Percentiles rank a stretch among this genome's conserved stretches.
These are phyloP conservation scores for Hippocampus zosterae DNA, from an alignment of 2,113 vertebrate genomes.

Conservation along the genomic window DNA sequence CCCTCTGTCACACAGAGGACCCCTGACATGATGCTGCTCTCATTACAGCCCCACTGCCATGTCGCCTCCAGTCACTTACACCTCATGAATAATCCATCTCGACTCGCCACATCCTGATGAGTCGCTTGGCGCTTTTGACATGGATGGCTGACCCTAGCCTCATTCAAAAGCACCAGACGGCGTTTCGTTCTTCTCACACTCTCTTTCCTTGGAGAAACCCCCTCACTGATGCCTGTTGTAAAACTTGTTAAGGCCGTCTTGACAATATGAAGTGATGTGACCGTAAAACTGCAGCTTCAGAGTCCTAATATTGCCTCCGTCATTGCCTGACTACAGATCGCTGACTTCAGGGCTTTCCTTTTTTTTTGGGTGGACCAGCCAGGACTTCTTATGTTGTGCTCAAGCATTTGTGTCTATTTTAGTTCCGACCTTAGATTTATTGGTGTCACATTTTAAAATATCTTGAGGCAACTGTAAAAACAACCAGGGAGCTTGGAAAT, in stretches of 20 bases:
- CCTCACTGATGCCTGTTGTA: conserved; percentile 2
- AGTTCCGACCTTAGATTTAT: background rate
- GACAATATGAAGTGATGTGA: background rate
- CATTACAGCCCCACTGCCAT: conserved; percentile 16
- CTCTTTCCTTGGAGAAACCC: conserved; percentile 7
- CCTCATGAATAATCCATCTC: conserved; percentile 38
- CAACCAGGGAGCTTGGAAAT: background rate
- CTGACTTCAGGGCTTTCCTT: background rate
- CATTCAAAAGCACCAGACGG: conserved; percentile 13
- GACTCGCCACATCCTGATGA: conserved; percentile 28
- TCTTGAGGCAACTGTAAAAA: background rate
- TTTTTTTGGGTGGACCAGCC: background rate
- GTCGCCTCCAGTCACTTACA: conserved; percentile 19
- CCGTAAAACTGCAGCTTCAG: background rate
- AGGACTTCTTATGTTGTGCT: background rate
- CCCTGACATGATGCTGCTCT: conserved; percentile 24
- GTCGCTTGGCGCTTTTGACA: conserved; percentile 25
- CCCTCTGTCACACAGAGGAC: conserved; percentile 20
- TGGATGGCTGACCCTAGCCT: conserved; percentile 30
- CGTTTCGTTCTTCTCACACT: background rate
- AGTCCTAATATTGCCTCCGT: background rate
- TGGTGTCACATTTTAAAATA: background rate
- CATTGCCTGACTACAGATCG: background rate
- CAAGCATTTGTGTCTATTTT: background rate
- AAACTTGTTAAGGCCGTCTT: background rate